Conservation (phyloP, 2,113 vertebrate species). For the Cnemophilus loriae region DNA sequence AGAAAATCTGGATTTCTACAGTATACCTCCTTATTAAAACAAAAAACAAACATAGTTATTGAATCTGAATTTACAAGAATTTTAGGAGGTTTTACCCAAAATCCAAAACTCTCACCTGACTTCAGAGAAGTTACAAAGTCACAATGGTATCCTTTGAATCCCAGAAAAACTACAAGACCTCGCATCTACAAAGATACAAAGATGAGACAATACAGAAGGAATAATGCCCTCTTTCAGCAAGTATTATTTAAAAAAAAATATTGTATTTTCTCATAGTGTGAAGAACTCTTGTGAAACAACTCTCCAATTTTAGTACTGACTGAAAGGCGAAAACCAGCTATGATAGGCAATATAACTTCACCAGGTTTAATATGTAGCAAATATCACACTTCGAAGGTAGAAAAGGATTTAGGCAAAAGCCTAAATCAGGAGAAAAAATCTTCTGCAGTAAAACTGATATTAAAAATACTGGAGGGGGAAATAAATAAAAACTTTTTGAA, state of each 20-base stretch:
- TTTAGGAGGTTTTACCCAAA: not conserved
- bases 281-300: not conserved
- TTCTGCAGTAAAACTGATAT: not conserved
- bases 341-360: not conserved
- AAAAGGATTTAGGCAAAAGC: not conserved
- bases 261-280: not conserved
- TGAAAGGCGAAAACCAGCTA: not conserved
- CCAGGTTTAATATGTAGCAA: not conserved
- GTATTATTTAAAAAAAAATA: not conserved
- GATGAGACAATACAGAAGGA: not conserved
- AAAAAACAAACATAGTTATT: not conserved
- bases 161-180: not conserved
- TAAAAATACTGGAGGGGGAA: not conserved
- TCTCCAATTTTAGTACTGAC: not conserved
- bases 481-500: not conserved
- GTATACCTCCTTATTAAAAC: not conserved
- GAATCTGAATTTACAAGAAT: not conserved
- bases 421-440: not conserved
- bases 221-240: not conserved
- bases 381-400: not conserved
- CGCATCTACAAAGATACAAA: accelerated
- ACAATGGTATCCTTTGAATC: not conserved
- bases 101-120: not conserved
- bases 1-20: not conserved
- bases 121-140: not conserved